These are phyloP conservation scores for Cantharis lateralis DNA, from an alignment of 2,888 invertebrate genomes.

Conservation along the genomic window DNA sequence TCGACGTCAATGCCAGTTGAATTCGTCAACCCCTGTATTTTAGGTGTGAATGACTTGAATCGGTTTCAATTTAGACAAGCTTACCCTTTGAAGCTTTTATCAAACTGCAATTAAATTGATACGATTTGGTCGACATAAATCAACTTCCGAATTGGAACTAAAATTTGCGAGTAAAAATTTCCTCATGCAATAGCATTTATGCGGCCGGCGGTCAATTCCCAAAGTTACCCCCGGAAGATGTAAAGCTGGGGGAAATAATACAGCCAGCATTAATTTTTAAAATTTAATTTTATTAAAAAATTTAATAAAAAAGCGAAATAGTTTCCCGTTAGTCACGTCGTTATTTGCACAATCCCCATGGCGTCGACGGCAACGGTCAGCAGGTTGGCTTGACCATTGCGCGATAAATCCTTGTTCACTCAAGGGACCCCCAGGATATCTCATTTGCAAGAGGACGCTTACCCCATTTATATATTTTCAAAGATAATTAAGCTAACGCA, in stretches of 20 bases:
- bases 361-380: constrained; percentile 30
- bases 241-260: background rate
- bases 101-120: background rate
- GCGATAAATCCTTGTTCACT: constrained; percentile 28
- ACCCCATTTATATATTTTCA: constrained; percentile 25
- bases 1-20: constrained; percentile 37
- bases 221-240: background rate
- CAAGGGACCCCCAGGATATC: constrained; percentile 28
- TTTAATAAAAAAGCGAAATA: constrained; percentile 15
- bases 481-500: constrained; percentile 23
- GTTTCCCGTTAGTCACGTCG: constrained; percentile 20
- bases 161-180: background rate
- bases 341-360: constrained; percentile 30
- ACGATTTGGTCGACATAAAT: background rate
- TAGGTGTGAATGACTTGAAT: background rate
- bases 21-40: background rate
- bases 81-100: background rate
- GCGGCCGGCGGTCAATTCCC: background rate
- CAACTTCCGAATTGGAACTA: background rate
- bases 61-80: background rate
- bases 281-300: background rate
- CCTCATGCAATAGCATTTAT: background rate
- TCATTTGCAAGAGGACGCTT: constrained; percentile 26
- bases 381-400: constrained; percentile 26
- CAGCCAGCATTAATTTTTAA: background rate